Evolutionary conservation across 2,113 vertebrate genomes (phyloP), one percentile per base, ranked within the genome.

Genomic region (Nymphicus hollandicus): DNA sequence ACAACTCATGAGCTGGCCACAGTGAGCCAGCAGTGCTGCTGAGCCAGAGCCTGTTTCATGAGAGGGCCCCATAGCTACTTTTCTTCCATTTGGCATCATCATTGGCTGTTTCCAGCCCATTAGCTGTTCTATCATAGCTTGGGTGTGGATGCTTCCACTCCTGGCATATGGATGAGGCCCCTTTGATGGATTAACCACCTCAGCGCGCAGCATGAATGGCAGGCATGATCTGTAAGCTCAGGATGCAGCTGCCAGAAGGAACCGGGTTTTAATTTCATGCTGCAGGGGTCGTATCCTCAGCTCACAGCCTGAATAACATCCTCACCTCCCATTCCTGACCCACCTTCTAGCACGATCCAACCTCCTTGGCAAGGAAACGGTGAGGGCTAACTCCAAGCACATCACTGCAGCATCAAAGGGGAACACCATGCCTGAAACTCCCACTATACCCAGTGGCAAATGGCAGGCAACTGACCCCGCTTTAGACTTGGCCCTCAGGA

Each of bases 121-220:
- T 95, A 78, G 55, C 60, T 91, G 50, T 65, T 93, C 81, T 2
- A 4, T 55, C 24, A 11, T 16, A 73, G 50, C 23, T 69, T 89
- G 88, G 95, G 94, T 82, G 81, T 85, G 95, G 68, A 81, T 82
- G 65, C 82, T 86, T 95, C 82, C 39, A 86, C 15, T 96, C 44
- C 81, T 44, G 25, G 35, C 37, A 69, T 86, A 78, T 13, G 1
- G 61, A 84, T 79, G 87, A 81, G 46, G 85, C 68, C 56, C 33
- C 58, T 76, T 13, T 95, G 78, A 74, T 84, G 72, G 64, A 92
- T 96, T 96, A 95, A 79, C 80, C 90, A 96, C 95, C 80, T 97
- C 92, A 88, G 8, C 22, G 39, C 76, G 61, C 92, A 96, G 41
- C 29, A 2, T 88, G 79, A 96, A 96, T 31, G 7, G 64, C 74